Evolutionary conservation across 2,797 vertebrate genomes (phyloP).

Genomic region (Poeciliopsis turneri): DNA sequence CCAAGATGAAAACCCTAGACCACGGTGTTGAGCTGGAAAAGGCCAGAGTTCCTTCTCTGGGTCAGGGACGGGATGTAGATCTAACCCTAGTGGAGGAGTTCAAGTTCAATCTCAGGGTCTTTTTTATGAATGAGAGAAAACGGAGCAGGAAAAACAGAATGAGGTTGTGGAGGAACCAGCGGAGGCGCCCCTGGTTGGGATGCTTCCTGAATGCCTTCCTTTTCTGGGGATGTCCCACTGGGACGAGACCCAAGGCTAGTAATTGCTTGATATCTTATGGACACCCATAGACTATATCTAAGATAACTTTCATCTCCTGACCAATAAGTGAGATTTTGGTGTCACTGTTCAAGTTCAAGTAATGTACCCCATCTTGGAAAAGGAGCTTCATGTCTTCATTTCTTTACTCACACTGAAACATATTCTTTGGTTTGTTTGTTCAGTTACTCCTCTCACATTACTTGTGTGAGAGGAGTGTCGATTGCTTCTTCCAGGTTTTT

Average conservation of each 20-base stretch:
- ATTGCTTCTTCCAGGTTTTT: conserved; percentile 34
- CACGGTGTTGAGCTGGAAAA: background rate
- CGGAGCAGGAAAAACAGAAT: background rate
- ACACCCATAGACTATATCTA: background rate
- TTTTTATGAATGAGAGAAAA: background rate
- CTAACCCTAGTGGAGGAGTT: background rate
- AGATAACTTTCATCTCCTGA: background rate
- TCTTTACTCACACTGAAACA: background rate
- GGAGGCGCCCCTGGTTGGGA: background rate
- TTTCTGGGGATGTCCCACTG: background rate
- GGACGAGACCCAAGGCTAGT: background rate
- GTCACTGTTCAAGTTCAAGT: background rate
- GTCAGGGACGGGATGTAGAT: background rate
- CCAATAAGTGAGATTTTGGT: background rate
- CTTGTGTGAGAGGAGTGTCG: conserved; percentile 23
- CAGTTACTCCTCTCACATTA: conserved; percentile 31
- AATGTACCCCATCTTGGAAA: background rate
- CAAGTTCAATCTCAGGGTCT: background rate
- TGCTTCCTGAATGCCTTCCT: background rate
- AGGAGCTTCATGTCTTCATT: background rate
- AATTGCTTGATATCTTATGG: background rate
- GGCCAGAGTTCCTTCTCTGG: background rate
- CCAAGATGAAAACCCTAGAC: background rate
- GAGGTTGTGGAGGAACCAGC: background rate
- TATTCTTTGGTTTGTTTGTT: background rate